phyloP scores from a whole-genome alignment of 2,113 vertebrate genomes.

The Puma concolor region DNA sequence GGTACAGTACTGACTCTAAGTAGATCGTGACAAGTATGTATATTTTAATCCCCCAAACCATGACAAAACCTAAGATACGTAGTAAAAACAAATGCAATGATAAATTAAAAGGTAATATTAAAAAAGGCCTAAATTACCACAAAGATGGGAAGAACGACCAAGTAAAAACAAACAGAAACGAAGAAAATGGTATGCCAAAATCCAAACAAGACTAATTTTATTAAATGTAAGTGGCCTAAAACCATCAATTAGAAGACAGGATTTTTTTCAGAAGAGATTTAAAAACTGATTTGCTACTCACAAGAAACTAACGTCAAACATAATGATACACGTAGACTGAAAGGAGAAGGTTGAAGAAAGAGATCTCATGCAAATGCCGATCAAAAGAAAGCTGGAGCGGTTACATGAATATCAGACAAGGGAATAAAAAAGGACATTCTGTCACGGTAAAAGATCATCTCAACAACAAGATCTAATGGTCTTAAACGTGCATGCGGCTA shows the following conservation, averaged over 20 bases:
- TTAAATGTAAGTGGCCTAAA: neutral
- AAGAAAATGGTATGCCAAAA: neutral
- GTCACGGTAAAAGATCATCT: neutral
- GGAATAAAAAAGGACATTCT: neutral
- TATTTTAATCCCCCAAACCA: neutral
- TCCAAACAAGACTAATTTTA: neutral
- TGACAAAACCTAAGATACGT: neutral
- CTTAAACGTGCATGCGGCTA: neutral
- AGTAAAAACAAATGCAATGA: neutral
- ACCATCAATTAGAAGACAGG: neutral
- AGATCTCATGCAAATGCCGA: neutral
- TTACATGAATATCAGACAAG: neutral
- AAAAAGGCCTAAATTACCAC: neutral
- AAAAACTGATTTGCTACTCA: neutral
- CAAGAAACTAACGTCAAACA: neutral
- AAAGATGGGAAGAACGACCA: neutral
- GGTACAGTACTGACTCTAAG: neutral
- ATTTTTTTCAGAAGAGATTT: neutral
- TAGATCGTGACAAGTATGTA: neutral
- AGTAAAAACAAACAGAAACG: neutral
- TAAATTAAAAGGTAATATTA: neutral
- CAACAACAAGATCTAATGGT: neutral
- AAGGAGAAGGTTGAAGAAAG: neutral
- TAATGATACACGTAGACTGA: neutral
- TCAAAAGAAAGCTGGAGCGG: neutral